These are phyloP conservation scores for Stomatorhinus ivindoensis DNA, from an alignment of 2,113 vertebrate genomes.

Conservation along the genomic window DNA sequence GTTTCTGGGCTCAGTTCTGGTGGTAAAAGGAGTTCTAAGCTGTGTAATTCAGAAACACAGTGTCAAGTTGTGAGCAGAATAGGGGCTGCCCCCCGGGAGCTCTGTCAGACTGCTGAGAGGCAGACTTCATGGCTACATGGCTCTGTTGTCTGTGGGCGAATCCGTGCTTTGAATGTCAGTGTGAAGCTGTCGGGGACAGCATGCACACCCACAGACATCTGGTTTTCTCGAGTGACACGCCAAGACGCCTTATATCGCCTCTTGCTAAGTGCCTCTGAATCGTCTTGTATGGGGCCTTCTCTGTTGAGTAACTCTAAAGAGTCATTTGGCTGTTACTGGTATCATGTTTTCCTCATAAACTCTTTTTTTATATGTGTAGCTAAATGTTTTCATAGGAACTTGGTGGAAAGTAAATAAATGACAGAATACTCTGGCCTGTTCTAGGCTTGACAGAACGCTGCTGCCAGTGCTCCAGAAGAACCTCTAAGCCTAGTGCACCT, in stretches of 20 bases:
- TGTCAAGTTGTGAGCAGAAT: not conserved
- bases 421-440: not conserved
- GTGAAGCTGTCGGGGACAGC: not conserved
- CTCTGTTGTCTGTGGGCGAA: not conserved
- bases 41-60: not conserved
- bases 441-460: not conserved
- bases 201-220: not conserved
- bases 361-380: not conserved
- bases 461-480: not conserved
- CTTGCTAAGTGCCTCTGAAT: not conserved
- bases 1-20: not conserved
- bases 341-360: not conserved
- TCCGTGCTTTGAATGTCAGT: not conserved
- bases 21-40: not conserved
- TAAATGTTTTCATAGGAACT: not conserved
- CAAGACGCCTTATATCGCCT: not conserved
- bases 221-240: not conserved
- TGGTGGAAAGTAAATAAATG: not conserved
- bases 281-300: not conserved
- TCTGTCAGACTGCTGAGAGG: not conserved
- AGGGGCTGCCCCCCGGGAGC: not conserved
- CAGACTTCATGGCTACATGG: not conserved
- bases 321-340: not conserved
- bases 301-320: not conserved
- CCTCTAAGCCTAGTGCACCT: not conserved